Percentiles rank a stretch among this genome's conserved stretches.
Evolutionary conservation across 2,797 vertebrate genomes (phyloP).

Genomic region (Bradypodion pumilum): DNA sequence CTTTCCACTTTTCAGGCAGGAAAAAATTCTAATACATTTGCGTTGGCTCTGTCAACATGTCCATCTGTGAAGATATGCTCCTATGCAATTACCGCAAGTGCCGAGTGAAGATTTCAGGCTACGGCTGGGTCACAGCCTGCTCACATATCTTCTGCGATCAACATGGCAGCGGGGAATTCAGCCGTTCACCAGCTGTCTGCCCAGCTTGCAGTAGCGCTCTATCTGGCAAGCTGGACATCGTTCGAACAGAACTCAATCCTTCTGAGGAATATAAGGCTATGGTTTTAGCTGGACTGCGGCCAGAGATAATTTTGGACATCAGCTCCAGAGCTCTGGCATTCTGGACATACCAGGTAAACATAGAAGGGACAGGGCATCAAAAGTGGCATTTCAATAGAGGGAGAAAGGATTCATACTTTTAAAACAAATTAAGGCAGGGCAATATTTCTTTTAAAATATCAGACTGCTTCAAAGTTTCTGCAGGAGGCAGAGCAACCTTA

Average conservation of each 20-base stretch:
- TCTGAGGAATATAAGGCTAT: slow-evolving; percentile 91
- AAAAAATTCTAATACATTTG: background rate
- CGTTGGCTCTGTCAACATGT: slow-evolving; percentile 44
- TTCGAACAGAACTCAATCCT: slow-evolving; percentile 86
- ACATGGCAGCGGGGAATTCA: slow-evolving; percentile 87
- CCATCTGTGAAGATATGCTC: slow-evolving; percentile 83
- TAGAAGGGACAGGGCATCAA: background rate
- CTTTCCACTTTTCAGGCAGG: background rate
- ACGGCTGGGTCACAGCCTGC: slow-evolving; percentile 90
- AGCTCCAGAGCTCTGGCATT: slow-evolving; percentile 86
- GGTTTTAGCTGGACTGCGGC: slow-evolving; percentile 86
- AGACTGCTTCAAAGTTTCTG: background rate
- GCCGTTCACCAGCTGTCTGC: slow-evolving; percentile 84
- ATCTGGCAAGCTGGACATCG: slow-evolving; percentile 88
- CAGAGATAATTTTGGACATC: slow-evolving; percentile 88
- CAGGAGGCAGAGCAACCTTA: too few species aligned
- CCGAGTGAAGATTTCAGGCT: slow-evolving; percentile 81
- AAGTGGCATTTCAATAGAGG: background rate
- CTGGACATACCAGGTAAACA: slow-evolving; percentile 90
- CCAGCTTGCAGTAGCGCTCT: slow-evolving; percentile 87
- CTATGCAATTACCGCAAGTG: slow-evolving; percentile 90
- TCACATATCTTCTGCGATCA: slow-evolving; percentile 91
- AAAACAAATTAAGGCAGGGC: background rate
- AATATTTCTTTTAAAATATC: background rate
- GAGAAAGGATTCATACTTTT: background rate